Conservation (phyloP, 2,797 vertebrate genomes). For the Sebastiscus albofasciatus region DNA sequence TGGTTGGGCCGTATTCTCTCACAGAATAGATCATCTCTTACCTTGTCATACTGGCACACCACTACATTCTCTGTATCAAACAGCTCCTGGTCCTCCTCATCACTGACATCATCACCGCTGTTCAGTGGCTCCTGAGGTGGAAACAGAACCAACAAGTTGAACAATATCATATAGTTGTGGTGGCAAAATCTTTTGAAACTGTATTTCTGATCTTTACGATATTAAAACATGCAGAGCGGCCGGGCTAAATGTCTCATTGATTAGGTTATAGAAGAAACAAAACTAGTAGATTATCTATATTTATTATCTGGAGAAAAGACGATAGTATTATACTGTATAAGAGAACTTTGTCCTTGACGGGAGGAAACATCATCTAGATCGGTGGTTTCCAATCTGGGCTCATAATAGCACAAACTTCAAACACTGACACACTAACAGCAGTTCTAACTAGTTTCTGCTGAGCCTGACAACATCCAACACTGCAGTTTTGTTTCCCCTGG, state of each 20-base stretch:
- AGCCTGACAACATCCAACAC: background rate
- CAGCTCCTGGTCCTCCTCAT: conserved; percentile 96
- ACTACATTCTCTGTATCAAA: conserved; percentile 99
- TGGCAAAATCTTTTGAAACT: background rate
- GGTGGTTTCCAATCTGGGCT: too few relatives aligned
- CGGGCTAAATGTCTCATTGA: background rate
- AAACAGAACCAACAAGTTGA: background rate
- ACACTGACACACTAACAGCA: background rate
- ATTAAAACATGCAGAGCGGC: background rate
- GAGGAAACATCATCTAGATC: too few relatives aligned
- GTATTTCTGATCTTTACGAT: background rate
- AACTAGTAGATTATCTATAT: background rate
- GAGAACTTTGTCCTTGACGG: background rate
- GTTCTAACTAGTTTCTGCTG: background rate
- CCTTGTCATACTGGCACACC: conserved; percentile 99
- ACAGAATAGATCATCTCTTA: conserved; percentile 51
- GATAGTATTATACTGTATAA: background rate
- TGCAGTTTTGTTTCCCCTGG: background rate
- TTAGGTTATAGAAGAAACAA: background rate
- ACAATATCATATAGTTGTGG: background rate
- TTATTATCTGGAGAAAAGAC: background rate
- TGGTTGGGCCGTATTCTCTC: background rate
- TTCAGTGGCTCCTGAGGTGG: conserved; percentile 92
- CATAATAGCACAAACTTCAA: background rate
- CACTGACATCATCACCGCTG: conserved; percentile 96